Conservation (phyloP, 2,888 invertebrate genomes). For the Lymantria dispar region DNA sequence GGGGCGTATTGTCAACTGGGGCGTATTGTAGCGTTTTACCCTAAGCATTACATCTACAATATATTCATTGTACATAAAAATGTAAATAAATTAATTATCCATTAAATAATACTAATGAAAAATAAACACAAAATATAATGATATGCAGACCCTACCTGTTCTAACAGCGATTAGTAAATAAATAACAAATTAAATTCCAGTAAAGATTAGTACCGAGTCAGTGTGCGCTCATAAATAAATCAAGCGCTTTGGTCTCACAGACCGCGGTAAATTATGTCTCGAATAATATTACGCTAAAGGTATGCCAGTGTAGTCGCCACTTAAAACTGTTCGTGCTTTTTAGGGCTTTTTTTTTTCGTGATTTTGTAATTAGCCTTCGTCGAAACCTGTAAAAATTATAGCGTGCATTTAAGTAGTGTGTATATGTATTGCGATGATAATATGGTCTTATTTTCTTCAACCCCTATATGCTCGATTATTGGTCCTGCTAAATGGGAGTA, state of each 20-base stretch:
- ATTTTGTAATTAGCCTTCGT: slow-evolving; percentile 38
- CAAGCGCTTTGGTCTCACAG: slow-evolving; percentile 59
- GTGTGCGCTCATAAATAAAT: slow-evolving; percentile 75
- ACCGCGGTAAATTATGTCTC: slow-evolving; percentile 72
- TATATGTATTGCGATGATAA: background rate
- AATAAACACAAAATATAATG: slow-evolving; percentile 23
- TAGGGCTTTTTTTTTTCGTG: slow-evolving; percentile 32
- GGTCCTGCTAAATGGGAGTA: too few relatives aligned
- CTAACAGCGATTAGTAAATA: slow-evolving; percentile 67
- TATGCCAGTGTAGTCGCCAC: slow-evolving; percentile 36
- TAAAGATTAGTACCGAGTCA: slow-evolving; percentile 74
- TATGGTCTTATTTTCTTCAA: background rate
- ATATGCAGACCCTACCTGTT: slow-evolving; percentile 51
- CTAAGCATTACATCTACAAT: too few relatives aligned
- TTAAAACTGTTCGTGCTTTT: slow-evolving; percentile 31
- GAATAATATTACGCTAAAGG: slow-evolving; percentile 76
- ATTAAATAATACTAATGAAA: background rate
- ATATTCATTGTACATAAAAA: too few relatives aligned
- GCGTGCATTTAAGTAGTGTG: background rate
- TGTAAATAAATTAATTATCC: too few relatives aligned
- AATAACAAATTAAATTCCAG: slow-evolving; percentile 77
- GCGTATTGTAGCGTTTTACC: too few relatives aligned
- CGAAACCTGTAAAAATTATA: slow-evolving; percentile 9
- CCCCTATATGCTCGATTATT: background rate
- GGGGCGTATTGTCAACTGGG: too few relatives aligned